Conservation (phyloP, 2,797 vertebrate genomes). For the Peromyscus aztecus region DNA sequence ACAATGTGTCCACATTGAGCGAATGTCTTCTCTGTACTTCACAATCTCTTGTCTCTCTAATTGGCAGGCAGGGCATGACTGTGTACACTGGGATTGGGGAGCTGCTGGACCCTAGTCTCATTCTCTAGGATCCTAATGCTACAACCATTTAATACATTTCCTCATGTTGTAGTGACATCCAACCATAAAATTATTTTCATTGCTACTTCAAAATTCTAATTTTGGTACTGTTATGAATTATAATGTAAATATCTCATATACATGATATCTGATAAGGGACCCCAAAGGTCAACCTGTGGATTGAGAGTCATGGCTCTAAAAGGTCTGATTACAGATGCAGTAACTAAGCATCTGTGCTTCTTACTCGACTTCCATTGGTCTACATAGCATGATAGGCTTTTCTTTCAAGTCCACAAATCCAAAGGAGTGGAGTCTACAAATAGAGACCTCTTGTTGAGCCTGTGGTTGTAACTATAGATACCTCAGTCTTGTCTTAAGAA, state of each 20-base stretch:
- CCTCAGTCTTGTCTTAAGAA: not conserved
- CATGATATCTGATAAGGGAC: not conserved
- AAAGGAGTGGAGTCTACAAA: not conserved
- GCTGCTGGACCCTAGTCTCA: not conserved
- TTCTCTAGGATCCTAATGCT: not conserved
- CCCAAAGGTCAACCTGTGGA: not conserved
- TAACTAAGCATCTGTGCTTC: not conserved
- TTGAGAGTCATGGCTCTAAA: not conserved
- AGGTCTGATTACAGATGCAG: not conserved
- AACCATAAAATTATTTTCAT: not conserved
- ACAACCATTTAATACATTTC: accelerated
- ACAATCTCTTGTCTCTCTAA: not conserved
- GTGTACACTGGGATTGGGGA: not conserved
- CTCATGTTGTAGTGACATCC: not conserved
- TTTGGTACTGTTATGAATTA: not conserved
- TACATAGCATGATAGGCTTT: not conserved
- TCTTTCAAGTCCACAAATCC: not conserved
- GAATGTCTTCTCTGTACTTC: not conserved
- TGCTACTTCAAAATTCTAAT: not conserved
- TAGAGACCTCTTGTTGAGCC: not conserved
- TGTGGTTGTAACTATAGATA: not conserved
- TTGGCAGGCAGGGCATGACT: not conserved
- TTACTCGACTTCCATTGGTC: not conserved
- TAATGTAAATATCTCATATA: not conserved
- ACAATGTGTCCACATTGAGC: not conserved